Base-by-base conservation (phyloP, 1,140 invertebrate genomes). In the Tetramorium alpestre region DNA sequence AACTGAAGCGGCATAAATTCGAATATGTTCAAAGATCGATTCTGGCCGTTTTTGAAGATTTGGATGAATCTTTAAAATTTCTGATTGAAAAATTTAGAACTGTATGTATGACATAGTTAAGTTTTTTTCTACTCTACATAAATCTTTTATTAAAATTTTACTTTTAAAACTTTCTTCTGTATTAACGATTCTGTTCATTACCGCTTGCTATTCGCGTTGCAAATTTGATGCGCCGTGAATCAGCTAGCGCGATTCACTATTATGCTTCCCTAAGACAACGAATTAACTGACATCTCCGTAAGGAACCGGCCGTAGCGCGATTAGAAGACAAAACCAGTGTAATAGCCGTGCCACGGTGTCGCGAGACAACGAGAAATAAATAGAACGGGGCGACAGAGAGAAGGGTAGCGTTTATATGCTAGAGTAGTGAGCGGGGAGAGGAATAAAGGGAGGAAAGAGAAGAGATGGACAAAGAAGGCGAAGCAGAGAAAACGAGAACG, bases 251-350 rank as follows among this genome's bases (percentile, higher is more conserved):
- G 54, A 84, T 84, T 70, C 18, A 69, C 22, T 51, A 28, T 70
- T 49, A 47, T 54, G 11, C 41, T 73, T 44, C 25, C 44, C 69
- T 38, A 84, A 75, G 56, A 73, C 25, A 60, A 84, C 69, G 56
- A 84, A 84, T 84, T 84, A 84, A 84, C 80, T 73, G 80, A 84
- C 69, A 51, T 81, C 64, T 81, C 22, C 49, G 69, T 84, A 73
- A 60, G 54, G 56, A 75, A 73, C 38, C 58, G 41, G 41, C 25
- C 69, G 41, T 84, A 44, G 54, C 28, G 78, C 78, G 80, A 84
- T 84, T 84, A 84, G 80, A 75, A 84, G 80, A 84, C 80, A 84
- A 84, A 84, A 84, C 69, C 80, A 60, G 69, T 60, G 80, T 84
- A 84, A 84, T 84, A 84, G 56, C 54, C 58, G 3, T 64, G 49